Evolutionary conservation across 23 tunicate genomes (phyloP).

Genomic region (Botrylloides violaceus): DNA sequence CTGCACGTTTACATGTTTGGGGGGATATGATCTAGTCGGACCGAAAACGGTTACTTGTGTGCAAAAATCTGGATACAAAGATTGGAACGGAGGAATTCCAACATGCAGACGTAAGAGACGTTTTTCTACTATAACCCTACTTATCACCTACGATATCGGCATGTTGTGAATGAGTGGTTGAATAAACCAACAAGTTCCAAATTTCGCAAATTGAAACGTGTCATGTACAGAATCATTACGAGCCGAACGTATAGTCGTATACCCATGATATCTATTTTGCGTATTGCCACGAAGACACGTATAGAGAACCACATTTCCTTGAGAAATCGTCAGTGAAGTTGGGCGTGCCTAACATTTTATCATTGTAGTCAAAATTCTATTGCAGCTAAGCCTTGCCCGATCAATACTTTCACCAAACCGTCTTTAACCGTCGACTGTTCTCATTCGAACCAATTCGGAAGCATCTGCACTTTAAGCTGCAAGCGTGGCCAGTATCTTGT

Average conservation of each 20-base stretch:
- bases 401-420: not conserved
- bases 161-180: not conserved
- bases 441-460: slow-evolving; percentile 8
- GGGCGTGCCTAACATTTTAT: too few species aligned
- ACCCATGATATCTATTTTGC: too few species aligned
- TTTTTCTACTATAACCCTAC: not conserved
- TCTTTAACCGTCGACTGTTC: not conserved
- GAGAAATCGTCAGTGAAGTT: too few species aligned
- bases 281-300: too few species aligned
- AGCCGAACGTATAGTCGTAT: too few species aligned
- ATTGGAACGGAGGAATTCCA: slow-evolving; percentile 8
- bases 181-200: too few species aligned
- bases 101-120: slow-evolving; percentile 7
- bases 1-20: slow-evolving; percentile 7
- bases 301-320: too few species aligned
- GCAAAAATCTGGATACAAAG: slow-evolving; percentile 1
- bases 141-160: not conserved
- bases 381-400: slow-evolving; percentile 22
- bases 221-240: too few species aligned
- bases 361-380: not conserved
- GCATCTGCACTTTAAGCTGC: slow-evolving; percentile 17
- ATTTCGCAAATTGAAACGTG: too few species aligned
- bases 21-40: slow-evolving; percentile 12
- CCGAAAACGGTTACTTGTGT: not conserved
- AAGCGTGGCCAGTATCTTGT: slow-evolving; percentile 6